phyloP scores from a whole-genome alignment of 2,797 vertebrate genomes.

The Notamacropus eugenii region DNA sequence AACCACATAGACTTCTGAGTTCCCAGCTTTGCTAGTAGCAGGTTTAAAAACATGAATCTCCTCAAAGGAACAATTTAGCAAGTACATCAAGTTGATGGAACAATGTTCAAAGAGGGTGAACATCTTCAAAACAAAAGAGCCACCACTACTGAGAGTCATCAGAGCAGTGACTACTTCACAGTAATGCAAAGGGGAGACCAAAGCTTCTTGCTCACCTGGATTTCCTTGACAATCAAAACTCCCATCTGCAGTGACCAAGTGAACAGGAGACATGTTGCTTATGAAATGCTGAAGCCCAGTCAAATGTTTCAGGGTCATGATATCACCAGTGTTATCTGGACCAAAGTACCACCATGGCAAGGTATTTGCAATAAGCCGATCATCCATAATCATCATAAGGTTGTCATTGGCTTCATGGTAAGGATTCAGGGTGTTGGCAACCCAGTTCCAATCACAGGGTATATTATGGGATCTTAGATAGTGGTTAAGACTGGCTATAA shows the following conservation, averaged over 20 bases:
- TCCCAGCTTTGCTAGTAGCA: slow-evolving; percentile 97
- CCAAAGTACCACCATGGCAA: slow-evolving; percentile 96
- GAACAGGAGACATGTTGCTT: slow-evolving; percentile 86
- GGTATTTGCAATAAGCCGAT: slow-evolving; percentile 94
- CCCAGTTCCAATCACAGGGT: slow-evolving; percentile 94
- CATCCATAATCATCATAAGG: slow-evolving; percentile 92
- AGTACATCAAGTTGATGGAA: slow-evolving; percentile 93
- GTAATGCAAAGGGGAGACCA: slow-evolving; percentile 93
- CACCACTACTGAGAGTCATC: slow-evolving; percentile 88
- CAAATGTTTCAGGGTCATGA: slow-evolving; percentile 91
- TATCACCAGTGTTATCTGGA: slow-evolving; percentile 94
- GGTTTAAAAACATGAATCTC: slow-evolving; percentile 94
- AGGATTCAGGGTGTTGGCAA: slow-evolving; percentile 94
- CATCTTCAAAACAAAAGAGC: slow-evolving; percentile 97
- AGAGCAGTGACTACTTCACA: slow-evolving; percentile 93
- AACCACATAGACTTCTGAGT: slow-evolving; percentile 95
- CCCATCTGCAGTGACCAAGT: slow-evolving; percentile 96
- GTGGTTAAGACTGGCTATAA: slow-evolving; percentile 95
- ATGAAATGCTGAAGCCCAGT: slow-evolving; percentile 90
- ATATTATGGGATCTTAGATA: slow-evolving; percentile 90
- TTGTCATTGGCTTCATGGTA: slow-evolving; percentile 94
- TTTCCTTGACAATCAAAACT: slow-evolving; percentile 99
- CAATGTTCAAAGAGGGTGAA: slow-evolving; percentile 97
- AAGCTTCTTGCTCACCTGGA: slow-evolving; percentile 95
- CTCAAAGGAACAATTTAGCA: slow-evolving; percentile 93